phyloP scores from a whole-genome alignment of 2,113 vertebrate species.

The Corythaeola cristata region DNA sequence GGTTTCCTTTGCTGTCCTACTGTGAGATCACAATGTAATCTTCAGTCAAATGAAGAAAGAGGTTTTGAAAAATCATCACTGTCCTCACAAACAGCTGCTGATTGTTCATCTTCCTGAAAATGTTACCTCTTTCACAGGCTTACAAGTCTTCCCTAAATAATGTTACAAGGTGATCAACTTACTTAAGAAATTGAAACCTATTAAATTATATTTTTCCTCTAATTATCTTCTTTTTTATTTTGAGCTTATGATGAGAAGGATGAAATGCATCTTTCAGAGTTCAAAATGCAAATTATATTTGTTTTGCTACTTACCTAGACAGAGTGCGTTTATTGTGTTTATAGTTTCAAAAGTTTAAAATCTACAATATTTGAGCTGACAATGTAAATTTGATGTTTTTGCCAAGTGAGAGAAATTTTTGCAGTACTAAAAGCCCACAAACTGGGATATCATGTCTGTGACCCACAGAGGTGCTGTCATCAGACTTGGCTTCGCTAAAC shows the following conservation, averaged over 20 bases:
- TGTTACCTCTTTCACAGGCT: background rate
- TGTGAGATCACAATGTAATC: background rate
- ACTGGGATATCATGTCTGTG: accelerated
- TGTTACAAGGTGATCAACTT: background rate
- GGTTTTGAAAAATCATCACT: background rate
- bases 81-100: background rate
- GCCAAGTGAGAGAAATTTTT: background rate
- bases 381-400: background rate
- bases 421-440: background rate
- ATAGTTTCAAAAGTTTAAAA: background rate
- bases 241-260: background rate
- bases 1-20: background rate
- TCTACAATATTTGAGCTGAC: background rate
- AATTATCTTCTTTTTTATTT: background rate
- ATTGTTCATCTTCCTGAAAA: background rate
- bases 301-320: background rate
- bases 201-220: background rate
- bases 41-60: background rate
- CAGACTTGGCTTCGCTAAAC: background rate
- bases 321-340: background rate
- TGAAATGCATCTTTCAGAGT: background rate
- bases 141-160: background rate
- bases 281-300: background rate
- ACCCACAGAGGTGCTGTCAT: background rate
- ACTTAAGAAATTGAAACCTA: background rate